phyloP scores from a whole-genome alignment of 1,140 invertebrate species.

The Ectropis grisescens region DNA sequence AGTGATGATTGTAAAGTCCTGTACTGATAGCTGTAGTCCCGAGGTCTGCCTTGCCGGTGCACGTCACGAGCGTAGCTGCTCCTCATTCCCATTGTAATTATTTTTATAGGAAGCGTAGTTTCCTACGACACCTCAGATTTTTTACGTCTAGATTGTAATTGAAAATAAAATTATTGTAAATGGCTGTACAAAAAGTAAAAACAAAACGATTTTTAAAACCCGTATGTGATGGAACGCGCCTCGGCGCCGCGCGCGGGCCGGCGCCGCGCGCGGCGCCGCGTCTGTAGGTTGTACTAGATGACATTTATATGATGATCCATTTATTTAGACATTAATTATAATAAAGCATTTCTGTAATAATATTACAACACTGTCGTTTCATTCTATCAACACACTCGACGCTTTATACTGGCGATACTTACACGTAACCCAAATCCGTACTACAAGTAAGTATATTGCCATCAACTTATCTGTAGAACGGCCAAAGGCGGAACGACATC shows the following conservation, averaged over 20 bases:
- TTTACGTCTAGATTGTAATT: constrained; percentile 69
- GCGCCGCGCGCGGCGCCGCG: constrained; percentile 44
- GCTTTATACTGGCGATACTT: neutral
- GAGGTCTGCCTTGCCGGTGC: constrained; percentile 63
- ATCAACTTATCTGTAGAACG: too few relatives aligned
- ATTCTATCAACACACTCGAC: constrained; percentile 17
- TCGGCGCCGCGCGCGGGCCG: constrained; percentile 44
- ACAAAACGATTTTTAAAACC: constrained; percentile 68
- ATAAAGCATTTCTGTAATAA: constrained; percentile 73
- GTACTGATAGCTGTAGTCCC: constrained; percentile 57
- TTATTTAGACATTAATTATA: constrained; percentile 71
- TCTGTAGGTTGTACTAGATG: constrained; percentile 71
- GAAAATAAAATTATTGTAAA: constrained; percentile 72
- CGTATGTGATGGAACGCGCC: constrained; percentile 63
- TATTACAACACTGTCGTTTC: constrained; percentile 59
- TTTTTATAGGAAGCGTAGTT: constrained; percentile 68
- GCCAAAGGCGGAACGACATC: too few relatives aligned
- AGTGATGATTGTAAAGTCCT: constrained; percentile 69
- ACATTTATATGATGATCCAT: constrained; percentile 71
- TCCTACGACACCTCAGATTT: constrained; percentile 67
- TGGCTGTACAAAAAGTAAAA: constrained; percentile 71
- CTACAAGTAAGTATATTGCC: too few relatives aligned
- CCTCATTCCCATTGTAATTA: constrained; percentile 68
- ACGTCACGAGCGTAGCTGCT: constrained; percentile 63
- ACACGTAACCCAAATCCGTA: too few relatives aligned